Evolutionary conservation across 1,140 invertebrate genomes (phyloP).

Genomic region (Drosophila parvula): DNA sequence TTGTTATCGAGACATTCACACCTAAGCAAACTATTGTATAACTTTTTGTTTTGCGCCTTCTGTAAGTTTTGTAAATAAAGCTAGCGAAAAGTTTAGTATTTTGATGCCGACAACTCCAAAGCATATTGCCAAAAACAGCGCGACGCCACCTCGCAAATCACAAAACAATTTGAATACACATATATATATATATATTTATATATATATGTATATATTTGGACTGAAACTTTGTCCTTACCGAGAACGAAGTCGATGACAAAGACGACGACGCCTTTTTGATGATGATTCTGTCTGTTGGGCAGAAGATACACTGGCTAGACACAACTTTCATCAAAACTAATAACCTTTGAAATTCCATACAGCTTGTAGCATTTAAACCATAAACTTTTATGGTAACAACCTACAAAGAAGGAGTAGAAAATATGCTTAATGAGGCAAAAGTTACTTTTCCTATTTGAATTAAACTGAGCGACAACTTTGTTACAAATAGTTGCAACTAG

Average conservation of each 20-base stretch:
- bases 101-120: conserved; percentile 8
- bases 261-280: conserved; percentile 13
- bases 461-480: conserved; percentile 38
- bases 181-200: conserved; percentile 10
- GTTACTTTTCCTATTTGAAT: conserved; percentile 25
- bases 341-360: conserved; percentile 44
- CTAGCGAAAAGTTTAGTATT: conserved; percentile 32
- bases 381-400: conserved; percentile 38
- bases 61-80: conserved; percentile 15
- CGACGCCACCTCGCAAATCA: conserved; percentile 16
- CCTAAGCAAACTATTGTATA: conserved; percentile 3
- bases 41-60: conserved; percentile 12
- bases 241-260: conserved; percentile 9
- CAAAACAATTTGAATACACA: conserved; percentile 50
- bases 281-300: conserved; percentile 18
- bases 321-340: conserved; percentile 40
- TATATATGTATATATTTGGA: conserved; percentile 15
- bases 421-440: conserved; percentile 49
- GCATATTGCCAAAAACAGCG: conserved; percentile 31
- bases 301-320: conserved; percentile 41
- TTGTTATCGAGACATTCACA: conserved; percentile 11
- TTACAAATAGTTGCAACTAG: conserved; percentile 27
- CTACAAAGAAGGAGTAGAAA: conserved; percentile 29
- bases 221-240: conserved; percentile 38
- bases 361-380: conserved; percentile 40